phyloP scores from a whole-genome alignment of 2,113 vertebrate genomes.

The Microtus montanus region DNA sequence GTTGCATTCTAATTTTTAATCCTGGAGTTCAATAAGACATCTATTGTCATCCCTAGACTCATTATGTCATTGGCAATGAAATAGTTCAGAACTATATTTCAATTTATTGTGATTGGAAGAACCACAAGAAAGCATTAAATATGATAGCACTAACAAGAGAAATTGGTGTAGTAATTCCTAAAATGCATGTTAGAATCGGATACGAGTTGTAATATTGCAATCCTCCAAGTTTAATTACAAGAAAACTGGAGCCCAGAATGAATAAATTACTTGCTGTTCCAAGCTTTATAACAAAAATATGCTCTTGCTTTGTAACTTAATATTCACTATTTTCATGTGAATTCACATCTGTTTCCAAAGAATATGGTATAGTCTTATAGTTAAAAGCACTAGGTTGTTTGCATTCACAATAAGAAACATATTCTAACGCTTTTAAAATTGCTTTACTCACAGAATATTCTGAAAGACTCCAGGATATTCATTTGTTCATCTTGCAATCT shows the following conservation, averaged over 20 bases:
- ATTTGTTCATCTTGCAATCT: not conserved
- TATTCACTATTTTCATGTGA: not conserved
- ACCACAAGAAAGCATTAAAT: not conserved
- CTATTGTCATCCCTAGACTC: not conserved
- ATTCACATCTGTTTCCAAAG: not conserved
- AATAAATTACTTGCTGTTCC: not conserved
- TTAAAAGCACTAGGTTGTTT: not conserved
- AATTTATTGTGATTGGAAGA: not conserved
- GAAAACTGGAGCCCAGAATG: not conserved
- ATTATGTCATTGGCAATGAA: not conserved
- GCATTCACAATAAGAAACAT: not conserved
- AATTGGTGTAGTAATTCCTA: not conserved
- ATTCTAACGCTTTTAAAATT: not conserved
- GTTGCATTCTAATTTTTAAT: not conserved
- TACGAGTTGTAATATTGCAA: not conserved
- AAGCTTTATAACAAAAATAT: not conserved
- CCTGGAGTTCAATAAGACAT: not conserved
- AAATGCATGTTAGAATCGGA: not conserved
- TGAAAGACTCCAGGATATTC: not conserved
- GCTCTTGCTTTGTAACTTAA: not conserved
- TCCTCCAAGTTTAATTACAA: not conserved
- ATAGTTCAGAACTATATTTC: not conserved
- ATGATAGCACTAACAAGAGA: not conserved
- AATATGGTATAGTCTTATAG: not conserved
- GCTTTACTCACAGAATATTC: not conserved